Percentiles rank a stretch among this genome's conserved stretches.
Evolutionary conservation across 2,888 invertebrate genomes (phyloP).

Genomic region (Eilema caniola): DNA sequence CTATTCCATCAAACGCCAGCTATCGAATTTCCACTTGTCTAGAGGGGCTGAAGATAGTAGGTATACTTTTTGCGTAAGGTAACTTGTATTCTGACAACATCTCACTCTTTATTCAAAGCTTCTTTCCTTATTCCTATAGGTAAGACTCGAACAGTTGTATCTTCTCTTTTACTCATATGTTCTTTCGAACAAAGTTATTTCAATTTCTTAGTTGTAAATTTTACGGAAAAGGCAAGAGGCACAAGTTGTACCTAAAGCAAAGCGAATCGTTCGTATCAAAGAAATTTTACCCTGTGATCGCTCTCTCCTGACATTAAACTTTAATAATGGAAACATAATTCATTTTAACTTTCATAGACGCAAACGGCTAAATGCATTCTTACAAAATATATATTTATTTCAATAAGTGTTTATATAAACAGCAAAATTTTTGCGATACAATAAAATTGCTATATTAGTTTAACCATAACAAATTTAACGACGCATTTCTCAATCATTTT

Average conservation of each 20-base stretch:
- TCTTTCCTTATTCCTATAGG: neutral
- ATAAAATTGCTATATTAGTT: neutral
- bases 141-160: neutral
- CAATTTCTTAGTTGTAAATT: neutral
- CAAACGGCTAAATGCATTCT: neutral
- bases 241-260: no score
- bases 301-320: neutral
- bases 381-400: neutral
- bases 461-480: slow-evolving; percentile 2
- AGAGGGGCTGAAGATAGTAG: no score
- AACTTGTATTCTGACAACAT: no score
- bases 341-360: neutral
- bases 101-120: no score
- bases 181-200: neutral
- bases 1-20: no score
- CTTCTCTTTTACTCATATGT: neutral
- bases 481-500: neutral
- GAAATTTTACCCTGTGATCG: no score
- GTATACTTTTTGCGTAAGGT: no score
- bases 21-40: no score
- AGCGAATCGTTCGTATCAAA: no score
- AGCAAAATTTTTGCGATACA: neutral
- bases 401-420: neutral
- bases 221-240: no score
- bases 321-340: neutral